phyloP scores from a whole-genome alignment of 35 echinoderm and acorn worm species.

The Ophioderma brevispina region DNA sequence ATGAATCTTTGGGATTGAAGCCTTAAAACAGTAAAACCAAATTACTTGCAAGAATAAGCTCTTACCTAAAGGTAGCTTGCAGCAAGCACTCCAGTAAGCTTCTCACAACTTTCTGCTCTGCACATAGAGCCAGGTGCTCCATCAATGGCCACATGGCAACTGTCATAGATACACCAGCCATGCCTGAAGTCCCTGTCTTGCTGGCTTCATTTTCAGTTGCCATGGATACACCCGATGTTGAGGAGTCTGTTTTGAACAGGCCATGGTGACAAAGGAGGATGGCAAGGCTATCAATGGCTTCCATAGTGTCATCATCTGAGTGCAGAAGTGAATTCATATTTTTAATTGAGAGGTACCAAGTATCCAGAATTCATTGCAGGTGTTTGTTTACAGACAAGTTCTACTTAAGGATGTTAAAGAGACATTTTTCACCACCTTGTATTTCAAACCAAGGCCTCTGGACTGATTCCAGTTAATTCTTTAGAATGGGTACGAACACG shows the following conservation, averaged over 20 bases:
- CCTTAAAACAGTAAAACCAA: too few relatives aligned
- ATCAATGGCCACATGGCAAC: constrained; percentile 47
- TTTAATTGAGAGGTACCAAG: too few relatives aligned
- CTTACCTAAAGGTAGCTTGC: not conserved
- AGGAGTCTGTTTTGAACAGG: not conserved
- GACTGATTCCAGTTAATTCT: too few relatives aligned
- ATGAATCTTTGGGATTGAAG: too few relatives aligned
- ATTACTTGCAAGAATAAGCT: too few relatives aligned
- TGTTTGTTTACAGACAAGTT: too few relatives aligned
- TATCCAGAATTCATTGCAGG: too few relatives aligned
- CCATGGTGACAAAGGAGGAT: constrained; percentile 18
- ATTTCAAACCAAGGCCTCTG: too few relatives aligned
- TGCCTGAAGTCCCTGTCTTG: not conserved
- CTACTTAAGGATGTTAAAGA: too few relatives aligned
- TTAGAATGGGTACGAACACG: too few relatives aligned
- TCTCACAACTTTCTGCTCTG: not conserved
- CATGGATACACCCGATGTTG: constrained; percentile 13
- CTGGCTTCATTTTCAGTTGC: not conserved
- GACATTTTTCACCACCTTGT: too few relatives aligned
- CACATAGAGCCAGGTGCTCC: constrained; percentile 38
- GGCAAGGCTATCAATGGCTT: constrained; percentile 14
- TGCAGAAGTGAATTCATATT: too few relatives aligned
- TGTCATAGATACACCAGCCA: not conserved
- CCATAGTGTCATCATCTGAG: constrained; percentile 44
- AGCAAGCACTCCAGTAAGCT: not conserved